Conservation (phyloP, 2,888 invertebrate species). For the Parasteatoda lunata region DNA sequence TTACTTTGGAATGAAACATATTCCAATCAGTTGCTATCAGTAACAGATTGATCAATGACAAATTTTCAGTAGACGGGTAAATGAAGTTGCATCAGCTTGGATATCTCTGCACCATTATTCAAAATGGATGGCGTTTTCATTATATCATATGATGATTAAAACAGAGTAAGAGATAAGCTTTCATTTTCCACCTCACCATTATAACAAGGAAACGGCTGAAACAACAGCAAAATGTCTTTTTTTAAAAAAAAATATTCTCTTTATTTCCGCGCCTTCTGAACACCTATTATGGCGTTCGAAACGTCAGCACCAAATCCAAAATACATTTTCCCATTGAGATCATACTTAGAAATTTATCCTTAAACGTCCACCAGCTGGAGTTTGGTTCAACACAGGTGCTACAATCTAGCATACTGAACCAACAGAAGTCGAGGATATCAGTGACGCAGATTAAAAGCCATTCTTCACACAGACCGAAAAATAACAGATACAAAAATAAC, state of each 20-base stretch:
- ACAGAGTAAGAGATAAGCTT: too few species aligned
- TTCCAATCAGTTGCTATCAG: too few species aligned
- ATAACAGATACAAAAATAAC: background rate
- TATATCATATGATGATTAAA: too few species aligned
- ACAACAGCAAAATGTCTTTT: conserved; percentile 14
- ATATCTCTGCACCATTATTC: too few species aligned
- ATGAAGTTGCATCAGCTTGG: too few species aligned
- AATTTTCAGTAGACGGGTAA: too few species aligned
- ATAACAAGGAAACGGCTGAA: conserved; percentile 40
- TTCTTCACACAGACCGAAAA: background rate
- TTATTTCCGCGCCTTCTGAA: conserved; percentile 21
- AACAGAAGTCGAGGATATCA: conserved; percentile 28
- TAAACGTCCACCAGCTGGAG: conserved; percentile 33
- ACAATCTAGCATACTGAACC: conserved; percentile 36
- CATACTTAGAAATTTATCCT: conserved; percentile 31
- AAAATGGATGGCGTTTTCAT: too few species aligned
- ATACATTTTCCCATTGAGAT: conserved; percentile 36
- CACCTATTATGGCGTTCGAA: background rate
- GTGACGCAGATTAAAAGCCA: background rate
- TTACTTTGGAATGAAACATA: too few species aligned
- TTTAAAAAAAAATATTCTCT: background rate
- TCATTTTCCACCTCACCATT: conserved; percentile 16
- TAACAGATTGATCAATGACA: too few species aligned
- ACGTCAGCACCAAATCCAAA: conserved; percentile 36
- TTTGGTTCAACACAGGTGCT: conserved; percentile 60